Evolutionary conservation across 2,113 vertebrate genomes (phyloP).

Genomic region (Elachura formosa): DNA sequence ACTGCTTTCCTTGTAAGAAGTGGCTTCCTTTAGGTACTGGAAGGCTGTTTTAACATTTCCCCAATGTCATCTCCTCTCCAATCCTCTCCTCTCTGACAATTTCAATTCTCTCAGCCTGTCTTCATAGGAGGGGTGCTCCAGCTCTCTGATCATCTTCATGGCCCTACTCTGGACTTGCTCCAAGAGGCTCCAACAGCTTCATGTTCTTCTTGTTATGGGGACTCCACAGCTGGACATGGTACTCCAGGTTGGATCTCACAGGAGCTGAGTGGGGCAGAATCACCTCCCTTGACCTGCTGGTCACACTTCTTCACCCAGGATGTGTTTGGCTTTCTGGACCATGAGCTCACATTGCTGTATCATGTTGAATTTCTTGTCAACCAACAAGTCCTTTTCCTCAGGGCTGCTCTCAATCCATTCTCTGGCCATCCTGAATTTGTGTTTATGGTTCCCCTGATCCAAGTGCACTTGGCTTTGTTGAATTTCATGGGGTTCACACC

Average conservation of each 20-base stretch:
- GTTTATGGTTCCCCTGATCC: background rate
- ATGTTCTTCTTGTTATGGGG: background rate
- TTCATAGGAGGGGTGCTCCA: background rate
- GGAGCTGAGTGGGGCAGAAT: background rate
- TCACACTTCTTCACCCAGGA: background rate
- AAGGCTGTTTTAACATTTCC: background rate
- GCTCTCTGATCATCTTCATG: background rate
- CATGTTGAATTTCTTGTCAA: background rate
- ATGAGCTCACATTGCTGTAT: accelerated
- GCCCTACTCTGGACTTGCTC: background rate
- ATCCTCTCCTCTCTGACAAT: background rate
- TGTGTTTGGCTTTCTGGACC: background rate
- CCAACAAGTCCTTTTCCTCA: background rate
- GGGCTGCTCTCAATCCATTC: background rate
- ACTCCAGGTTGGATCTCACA: accelerated
- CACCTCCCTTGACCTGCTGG: background rate
- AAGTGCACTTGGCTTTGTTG: background rate
- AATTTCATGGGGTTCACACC: background rate
- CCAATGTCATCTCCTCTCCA: background rate
- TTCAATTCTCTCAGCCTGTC: background rate
- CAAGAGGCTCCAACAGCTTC: background rate
- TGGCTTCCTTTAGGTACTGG: background rate
- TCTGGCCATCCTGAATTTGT: background rate
- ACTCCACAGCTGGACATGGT: background rate
- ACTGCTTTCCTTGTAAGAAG: background rate